Base-by-base conservation (phyloP, 1,140 invertebrate species). In the Drosophila rhopaloa region DNA sequence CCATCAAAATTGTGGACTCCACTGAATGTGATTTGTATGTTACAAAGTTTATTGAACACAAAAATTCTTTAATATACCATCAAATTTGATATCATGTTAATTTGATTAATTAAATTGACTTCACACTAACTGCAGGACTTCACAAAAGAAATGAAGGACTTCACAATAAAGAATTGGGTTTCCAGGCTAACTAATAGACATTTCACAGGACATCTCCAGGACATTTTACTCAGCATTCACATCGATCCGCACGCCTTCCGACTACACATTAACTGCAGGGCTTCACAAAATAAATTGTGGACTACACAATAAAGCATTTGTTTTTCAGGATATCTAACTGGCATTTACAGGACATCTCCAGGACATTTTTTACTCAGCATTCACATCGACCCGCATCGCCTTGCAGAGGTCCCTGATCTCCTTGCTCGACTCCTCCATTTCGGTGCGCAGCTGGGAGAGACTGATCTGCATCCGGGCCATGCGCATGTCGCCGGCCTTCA, bases 401-500 rank as follows among this genome's bases (percentile, higher is more conserved):
- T 41, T 29, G n/a, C 63, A 80, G 13, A 89, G 48, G 32, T 81
- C 54, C 10, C 44, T 41, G 6, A 89, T 29, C 47, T 47, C 40
- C 7, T 80, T 84, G 4, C 38, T 54, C 4, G 72, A 66, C 16
- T 72, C 48, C 19, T 80, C 73, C 84, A 89, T 89, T 50, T 81
- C 80, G 32, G 55, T 61, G 11, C 67, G 68, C 29, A 89, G 58
- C 24, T 78, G 57, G 37, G 63, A 32, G 13, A 89, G 48, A 35
- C 65, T 54, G 38, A 81, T 54, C 61, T 89, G 50, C 51, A 89
- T 53, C 10, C 75, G 77, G 13, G 77, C 73, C 59, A 89, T 65
- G 1, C 77, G 76, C 50, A 89, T 40, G 60, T 89, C 80, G 5
- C 84, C 84, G 24, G 67, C 76, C 13, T 63, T 82, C 4, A 88